Base-by-base conservation (phyloP, 1,140 invertebrate species). In the Eriocheir sinensis region DNA sequence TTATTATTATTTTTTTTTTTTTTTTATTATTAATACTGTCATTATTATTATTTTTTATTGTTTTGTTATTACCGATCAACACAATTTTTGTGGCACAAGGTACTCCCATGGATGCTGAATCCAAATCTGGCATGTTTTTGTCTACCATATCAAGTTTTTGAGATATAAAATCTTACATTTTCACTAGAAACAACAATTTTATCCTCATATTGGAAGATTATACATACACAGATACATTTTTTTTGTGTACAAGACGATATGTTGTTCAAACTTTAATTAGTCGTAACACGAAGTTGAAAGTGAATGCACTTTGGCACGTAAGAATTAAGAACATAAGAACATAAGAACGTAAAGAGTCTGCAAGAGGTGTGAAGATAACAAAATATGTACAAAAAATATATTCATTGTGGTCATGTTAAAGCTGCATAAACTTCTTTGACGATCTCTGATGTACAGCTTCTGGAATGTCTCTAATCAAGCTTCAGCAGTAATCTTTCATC, bases 401-500 rank as follows among this genome's bases (percentile, higher is more conserved):
- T 89, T 32, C 3, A 27, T 89, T 40, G 40, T 44, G 36, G 12
- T 44, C 15, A 89, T 21, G 38, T 27, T 40, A 89, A 21, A 40
- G 44, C 44, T 41, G 17, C 8, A 44, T 48, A 30, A 48, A 32
- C 44, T 40, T 53, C 30, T 40, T 48, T 89, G 9, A 0, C 12
- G 44, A 53, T 44, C 44, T 53, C 12, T 53, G 27, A 40, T 53
- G 88, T 48, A 72, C 53, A 72, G 21, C 53, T 12, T 72, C 6
- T 72, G 53, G 53, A 72, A 72, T 15, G 30, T 89, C 88, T 48
- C 40, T 40, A 9, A 21, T 48, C 38, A 89, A 44, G 88, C 12
- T 89, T 40, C 88, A 89, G 15, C 38, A 40, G 88, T 44, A 89
- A 30, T 89, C 1, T 21, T 3, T 40, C 88, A 89, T 89, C 88